Base-by-base conservation (phyloP, 2,113 vertebrate genomes). In the Zeus faber region DNA sequence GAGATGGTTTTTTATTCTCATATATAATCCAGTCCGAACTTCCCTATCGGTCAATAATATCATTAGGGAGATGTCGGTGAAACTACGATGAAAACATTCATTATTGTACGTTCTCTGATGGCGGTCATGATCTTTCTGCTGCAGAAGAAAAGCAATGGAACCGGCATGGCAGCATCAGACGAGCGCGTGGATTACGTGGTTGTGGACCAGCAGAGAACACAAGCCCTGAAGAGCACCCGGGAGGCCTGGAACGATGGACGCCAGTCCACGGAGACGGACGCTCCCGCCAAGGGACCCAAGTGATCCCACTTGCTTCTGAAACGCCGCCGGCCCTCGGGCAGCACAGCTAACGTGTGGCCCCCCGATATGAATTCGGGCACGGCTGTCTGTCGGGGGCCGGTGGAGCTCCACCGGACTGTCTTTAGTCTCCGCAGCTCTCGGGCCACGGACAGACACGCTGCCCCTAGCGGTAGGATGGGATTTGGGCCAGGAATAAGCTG, bases 111-210 rank as follows among this genome's bases (percentile, higher is more conserved):
- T n/a, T n/a, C n/a, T n/a, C n/a, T n/a, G n/a, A n/a, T n/a, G n/a
- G n/a, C n/a, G 1, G 7, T 21, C 33, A 13, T 25, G 13, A 25
- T 63, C 24, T 5, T 54, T 8, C 16, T 23, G 18, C 27, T 27
- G 9, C 58, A 97, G 95, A 93, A 94, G 54, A 98, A 98, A 89
- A 98, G 83, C 84, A 96, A 92, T 2, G 94, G 92, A 49, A 90
- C 91, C 0, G 93, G 94, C 46, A 91, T 91, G 85, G 91, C 91
- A 0, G 91, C 90, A 21, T 93, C 94, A 0, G 95, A 98, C 0
- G 96, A 98, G 80, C 92, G 96, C n/a, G 97, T 99, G 2, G 97
- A 99, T 81, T 99, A 99, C 0, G 97, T 99, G 14, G 92, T 97
- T 44, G 97, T 99, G 20, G 97, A 99, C 85, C 95, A 98, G 68